A percentile compares a stretch with the other conserved stretches of the same genome.
phyloP scores from a whole-genome alignment of 2,113 vertebrate genomes.

The Otus sunia region DNA sequence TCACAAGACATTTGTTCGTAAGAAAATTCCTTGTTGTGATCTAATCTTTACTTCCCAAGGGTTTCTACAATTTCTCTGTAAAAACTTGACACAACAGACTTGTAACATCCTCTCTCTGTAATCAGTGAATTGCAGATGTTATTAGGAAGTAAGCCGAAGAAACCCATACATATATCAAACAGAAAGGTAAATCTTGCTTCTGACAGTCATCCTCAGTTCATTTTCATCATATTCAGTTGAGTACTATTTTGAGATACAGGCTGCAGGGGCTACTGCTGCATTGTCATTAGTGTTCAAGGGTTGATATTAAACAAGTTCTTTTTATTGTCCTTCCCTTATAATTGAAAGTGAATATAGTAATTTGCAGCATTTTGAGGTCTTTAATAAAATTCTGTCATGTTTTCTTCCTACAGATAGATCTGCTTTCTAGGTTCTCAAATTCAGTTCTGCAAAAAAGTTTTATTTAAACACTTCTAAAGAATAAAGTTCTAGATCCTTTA shows the following conservation, averaged over 20 bases:
- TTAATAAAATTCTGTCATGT: neutral
- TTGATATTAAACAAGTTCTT: neutral
- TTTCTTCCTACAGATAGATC: neutral
- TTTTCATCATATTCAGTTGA: neutral
- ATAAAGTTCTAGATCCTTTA: neutral
- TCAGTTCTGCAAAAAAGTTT: neutral
- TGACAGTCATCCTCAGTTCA: neutral
- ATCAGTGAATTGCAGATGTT: neutral
- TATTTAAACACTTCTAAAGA: neutral
- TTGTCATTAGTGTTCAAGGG: neutral
- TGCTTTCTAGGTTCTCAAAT: neutral
- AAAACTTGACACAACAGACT: neutral
- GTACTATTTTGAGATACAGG: neutral
- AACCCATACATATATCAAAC: neutral
- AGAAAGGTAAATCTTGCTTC: neutral
- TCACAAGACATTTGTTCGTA: neutral
- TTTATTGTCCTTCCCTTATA: neutral
- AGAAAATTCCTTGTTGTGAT: neutral
- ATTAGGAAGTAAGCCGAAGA: neutral
- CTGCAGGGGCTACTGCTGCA: neutral
- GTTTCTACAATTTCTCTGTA: neutral
- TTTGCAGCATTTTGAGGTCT: neutral
- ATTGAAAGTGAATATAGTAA: neutral
- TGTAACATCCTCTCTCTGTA: neutral
- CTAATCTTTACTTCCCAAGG: neutral